Percentiles rank a stretch among this genome's conserved stretches.
phyloP scores from a whole-genome alignment of 2,888 invertebrate species.

The Himalopsyche kuldschensis region DNA sequence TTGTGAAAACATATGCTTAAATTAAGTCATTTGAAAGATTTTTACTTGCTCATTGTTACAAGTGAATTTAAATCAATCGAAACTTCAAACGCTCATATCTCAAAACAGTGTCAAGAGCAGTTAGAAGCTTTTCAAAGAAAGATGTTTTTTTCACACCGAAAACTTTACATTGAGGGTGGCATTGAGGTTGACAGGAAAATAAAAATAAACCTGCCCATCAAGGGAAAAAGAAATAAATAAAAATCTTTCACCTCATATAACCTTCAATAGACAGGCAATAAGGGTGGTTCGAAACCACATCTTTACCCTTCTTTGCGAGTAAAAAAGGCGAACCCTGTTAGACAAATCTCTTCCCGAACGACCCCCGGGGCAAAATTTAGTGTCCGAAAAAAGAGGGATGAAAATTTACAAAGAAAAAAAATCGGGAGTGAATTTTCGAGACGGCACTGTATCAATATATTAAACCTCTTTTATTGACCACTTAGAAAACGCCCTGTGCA shows the following conservation, averaged over 20 bases:
- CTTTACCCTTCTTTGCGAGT: constrained; percentile 24
- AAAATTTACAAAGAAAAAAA: constrained; percentile 14
- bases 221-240: not conserved
- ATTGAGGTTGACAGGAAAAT: too few species aligned
- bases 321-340: constrained; percentile 34
- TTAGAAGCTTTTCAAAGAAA: too few species aligned
- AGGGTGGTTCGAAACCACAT: not conserved
- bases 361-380: not conserved
- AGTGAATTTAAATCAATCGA: too few species aligned
- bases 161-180: too few species aligned
- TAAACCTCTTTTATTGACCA: constrained; percentile 38
- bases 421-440: constrained; percentile 31
- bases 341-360: constrained; percentile 39
- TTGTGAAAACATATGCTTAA: too few species aligned
- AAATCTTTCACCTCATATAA: not conserved
- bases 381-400: constrained; percentile 23
- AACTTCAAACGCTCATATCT: too few species aligned
- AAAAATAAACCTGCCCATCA: not conserved
- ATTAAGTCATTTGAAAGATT: too few species aligned
- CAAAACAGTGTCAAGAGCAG: too few species aligned
- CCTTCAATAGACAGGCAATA: not conserved
- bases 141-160: too few species aligned
- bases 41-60: too few species aligned
- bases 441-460: constrained; percentile 39
- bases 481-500: constrained; percentile 25